These are phyloP conservation scores for Phainopepla nitens DNA, from an alignment of 2,113 vertebrate species.

Conservation along the genomic window DNA sequence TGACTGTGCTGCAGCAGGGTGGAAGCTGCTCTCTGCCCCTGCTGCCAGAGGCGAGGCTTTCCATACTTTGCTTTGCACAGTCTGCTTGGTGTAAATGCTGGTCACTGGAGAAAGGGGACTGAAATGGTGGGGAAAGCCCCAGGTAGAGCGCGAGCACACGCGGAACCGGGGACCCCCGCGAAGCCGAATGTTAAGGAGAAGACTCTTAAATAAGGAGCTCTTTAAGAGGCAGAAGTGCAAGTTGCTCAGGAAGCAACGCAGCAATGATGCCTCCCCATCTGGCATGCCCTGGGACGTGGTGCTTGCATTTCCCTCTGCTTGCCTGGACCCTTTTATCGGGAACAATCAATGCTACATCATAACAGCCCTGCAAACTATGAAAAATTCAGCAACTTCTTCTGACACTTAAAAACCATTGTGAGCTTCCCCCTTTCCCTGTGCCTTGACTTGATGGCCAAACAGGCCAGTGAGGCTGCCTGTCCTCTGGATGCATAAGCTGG, in stretches of 20 bases:
- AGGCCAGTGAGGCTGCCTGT: background rate
- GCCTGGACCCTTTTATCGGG: background rate
- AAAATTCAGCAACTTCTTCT: background rate
- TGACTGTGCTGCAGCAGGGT: background rate
- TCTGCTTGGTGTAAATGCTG: background rate
- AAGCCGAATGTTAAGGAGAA: background rate
- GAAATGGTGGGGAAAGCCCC: background rate
- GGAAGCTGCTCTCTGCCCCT: background rate
- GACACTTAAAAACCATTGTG: background rate
- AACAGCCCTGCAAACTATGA: background rate
- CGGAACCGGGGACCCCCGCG: background rate
- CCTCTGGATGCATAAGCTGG: background rate
- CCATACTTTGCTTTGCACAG: background rate
- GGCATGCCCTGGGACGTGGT: background rate
- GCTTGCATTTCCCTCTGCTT: background rate
- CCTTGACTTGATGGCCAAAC: background rate
- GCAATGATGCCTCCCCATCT: background rate
- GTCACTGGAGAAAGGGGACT: background rate
- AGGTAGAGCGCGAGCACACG: background rate
- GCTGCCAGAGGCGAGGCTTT: background rate
- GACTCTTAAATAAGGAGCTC: background rate
- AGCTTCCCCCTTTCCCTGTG: background rate
- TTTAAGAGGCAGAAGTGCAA: background rate
- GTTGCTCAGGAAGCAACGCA: background rate
- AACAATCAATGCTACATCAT: background rate